phyloP scores from a whole-genome alignment of 2,113 vertebrate genomes.

The Pungitius pungitius region DNA sequence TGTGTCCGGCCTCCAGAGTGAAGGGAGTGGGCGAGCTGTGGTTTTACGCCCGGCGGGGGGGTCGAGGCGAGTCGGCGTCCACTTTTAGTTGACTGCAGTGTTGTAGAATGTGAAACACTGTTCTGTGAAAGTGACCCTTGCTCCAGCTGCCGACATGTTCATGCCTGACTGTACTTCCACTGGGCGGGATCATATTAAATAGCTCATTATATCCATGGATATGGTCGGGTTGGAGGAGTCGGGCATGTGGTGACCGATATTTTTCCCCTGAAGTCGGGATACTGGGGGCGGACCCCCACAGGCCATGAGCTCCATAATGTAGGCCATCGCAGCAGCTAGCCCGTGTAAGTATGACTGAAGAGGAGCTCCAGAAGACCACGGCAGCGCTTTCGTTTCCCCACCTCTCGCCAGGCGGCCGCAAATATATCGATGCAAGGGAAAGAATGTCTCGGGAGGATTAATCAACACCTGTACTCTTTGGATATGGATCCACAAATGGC shows the following conservation, averaged over 20 bases:
- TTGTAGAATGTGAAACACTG: conserved; percentile 30
- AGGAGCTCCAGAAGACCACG: conserved; percentile 71
- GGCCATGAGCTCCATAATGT: conserved; percentile 73
- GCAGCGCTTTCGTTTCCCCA: conserved; percentile 63
- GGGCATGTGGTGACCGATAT: conserved; percentile 30
- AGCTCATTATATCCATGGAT: conserved; percentile 15
- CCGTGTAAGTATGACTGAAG: conserved; percentile 59
- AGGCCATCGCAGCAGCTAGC: conserved; percentile 70
- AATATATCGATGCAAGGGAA: conserved; percentile 77
- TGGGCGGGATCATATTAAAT: background rate
- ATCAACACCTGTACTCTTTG: conserved; percentile 76
- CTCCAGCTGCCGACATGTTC: conserved; percentile 16
- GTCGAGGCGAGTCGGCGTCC: conserved; percentile 28
- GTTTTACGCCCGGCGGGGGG: conserved; percentile 18
- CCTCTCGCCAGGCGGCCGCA: conserved; percentile 52
- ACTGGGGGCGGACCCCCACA: conserved; percentile 56
- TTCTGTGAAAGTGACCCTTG: conserved; percentile 3
- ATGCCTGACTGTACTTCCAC: conserved; percentile 9
- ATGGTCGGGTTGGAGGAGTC: conserved; percentile 22
- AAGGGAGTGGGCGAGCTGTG: conserved; percentile 40
- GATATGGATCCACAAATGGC: conserved; percentile 71
- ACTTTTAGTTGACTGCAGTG: conserved; percentile 23
- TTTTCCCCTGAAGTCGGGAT: conserved; percentile 25
- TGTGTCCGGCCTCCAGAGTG: conserved; percentile 1
- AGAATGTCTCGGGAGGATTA: conserved; percentile 79